Evolutionary conservation across 2,797 vertebrate species (phyloP).

Genomic region (Oryzias sinensis): DNA sequence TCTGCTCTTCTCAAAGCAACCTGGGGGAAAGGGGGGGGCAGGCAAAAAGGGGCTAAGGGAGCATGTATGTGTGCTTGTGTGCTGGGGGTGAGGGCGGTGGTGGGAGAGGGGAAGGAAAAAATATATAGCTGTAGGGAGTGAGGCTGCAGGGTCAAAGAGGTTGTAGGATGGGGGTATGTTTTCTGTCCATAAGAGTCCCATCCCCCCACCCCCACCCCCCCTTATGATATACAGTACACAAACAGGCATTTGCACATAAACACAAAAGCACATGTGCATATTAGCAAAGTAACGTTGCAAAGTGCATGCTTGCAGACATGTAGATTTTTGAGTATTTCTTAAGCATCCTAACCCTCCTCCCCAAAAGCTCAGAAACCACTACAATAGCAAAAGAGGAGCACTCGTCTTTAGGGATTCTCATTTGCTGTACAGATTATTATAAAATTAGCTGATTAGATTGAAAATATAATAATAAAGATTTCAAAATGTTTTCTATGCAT

Average conservation of each 20-base stretch:
- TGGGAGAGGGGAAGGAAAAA: slow-evolving; percentile 41
- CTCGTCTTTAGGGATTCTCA: slow-evolving; percentile 14
- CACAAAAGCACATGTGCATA: slow-evolving; percentile 18
- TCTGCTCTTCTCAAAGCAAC: slow-evolving; percentile 64
- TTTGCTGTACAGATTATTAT: slow-evolving; percentile 26
- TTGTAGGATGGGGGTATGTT: slow-evolving; percentile 72
- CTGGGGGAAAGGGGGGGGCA: slow-evolving; percentile 29
- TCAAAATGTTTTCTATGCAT: slow-evolving; percentile 22
- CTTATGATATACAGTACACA: slow-evolving; percentile 29
- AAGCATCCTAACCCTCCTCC: neutral
- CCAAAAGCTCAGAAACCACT: slow-evolving; percentile 11
- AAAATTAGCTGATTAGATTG: slow-evolving; percentile 36
- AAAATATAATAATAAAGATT: slow-evolving; percentile 17
- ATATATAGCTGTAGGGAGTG: slow-evolving; percentile 67
- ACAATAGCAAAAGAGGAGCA: slow-evolving; percentile 5
- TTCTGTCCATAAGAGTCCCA: slow-evolving; percentile 68
- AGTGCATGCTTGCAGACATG: slow-evolving; percentile 27
- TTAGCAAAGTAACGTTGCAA: slow-evolving; percentile 26
- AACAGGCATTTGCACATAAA: slow-evolving; percentile 22
- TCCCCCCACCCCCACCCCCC: slow-evolving; percentile 45
- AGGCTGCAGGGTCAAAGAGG: slow-evolving; percentile 68
- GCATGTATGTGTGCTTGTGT: slow-evolving; percentile 40
- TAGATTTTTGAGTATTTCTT: slow-evolving; percentile 4
- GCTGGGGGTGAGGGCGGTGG: slow-evolving; percentile 32
- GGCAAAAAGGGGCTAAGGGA: slow-evolving; percentile 39